Conservation (phyloP, 2,113 vertebrate genomes). For the Scytalopus superciliaris region DNA sequence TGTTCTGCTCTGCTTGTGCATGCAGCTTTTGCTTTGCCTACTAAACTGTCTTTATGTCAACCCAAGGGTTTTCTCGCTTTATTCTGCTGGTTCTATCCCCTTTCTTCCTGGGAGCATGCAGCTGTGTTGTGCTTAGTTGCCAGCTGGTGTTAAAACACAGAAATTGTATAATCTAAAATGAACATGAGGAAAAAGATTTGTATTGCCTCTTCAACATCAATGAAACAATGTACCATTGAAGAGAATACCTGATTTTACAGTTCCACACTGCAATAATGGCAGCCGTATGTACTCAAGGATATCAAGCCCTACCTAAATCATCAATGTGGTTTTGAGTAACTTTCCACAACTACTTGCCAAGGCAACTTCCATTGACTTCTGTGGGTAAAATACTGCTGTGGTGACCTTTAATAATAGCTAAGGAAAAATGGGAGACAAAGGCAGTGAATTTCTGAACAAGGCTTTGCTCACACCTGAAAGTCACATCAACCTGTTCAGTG, state of each 20-base stretch:
- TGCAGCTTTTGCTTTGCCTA: neutral
- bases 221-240: neutral
- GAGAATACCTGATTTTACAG: neutral
- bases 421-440: neutral
- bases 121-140: neutral
- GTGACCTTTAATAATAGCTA: neutral
- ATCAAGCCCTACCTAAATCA: neutral
- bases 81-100: neutral
- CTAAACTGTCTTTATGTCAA: neutral
- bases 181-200: neutral
- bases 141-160: neutral
- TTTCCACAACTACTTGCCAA: neutral
- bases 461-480: neutral
- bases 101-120: neutral
- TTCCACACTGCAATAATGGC: neutral
- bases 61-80: neutral
- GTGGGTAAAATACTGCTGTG: neutral
- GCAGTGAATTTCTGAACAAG: neutral
- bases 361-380: neutral
- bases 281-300: neutral
- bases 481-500: neutral
- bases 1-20: neutral
- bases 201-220: neutral
- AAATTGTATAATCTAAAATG: neutral
- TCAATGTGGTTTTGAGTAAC: neutral